A percentile compares a stretch with the other conserved stretches of the same genome.
Conservation (phyloP, 2,113 vertebrate species). For the Arizona elegans region DNA sequence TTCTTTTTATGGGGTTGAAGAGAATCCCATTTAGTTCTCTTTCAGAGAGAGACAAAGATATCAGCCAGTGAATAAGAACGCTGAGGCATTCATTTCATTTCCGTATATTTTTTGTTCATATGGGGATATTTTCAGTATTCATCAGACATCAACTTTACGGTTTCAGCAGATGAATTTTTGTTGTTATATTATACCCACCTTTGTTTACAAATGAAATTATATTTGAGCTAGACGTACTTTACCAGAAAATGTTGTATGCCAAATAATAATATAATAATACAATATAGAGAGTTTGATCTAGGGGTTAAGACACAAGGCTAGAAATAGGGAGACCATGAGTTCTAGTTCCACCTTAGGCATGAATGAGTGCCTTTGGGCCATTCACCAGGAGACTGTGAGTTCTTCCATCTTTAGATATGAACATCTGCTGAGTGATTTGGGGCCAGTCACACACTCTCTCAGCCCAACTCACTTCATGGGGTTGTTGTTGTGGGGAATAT, state of each 20-base stretch:
- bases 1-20: constrained; percentile 52
- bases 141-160: neutral
- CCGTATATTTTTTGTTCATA: neutral
- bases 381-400: neutral
- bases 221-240: neutral
- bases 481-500: too few relatives aligned
- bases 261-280: neutral
- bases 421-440: too few relatives aligned
- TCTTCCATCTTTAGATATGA: too few relatives aligned
- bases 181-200: neutral
- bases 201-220: neutral
- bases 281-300: neutral
- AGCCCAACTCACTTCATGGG: too few relatives aligned
- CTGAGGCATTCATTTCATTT: constrained; percentile 28
- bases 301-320: neutral
- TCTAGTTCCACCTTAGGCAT: neutral
- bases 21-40: constrained; percentile 29
- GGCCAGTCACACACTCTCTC: too few relatives aligned
- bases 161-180: neutral
- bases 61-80: constrained; percentile 34
- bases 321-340: neutral
- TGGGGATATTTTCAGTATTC: neutral
- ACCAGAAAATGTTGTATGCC: neutral
- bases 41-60: constrained; percentile 29
- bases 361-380: neutral